phyloP scores from a whole-genome alignment of 2,113 vertebrate genomes.

The Mirounga angustirostris region DNA sequence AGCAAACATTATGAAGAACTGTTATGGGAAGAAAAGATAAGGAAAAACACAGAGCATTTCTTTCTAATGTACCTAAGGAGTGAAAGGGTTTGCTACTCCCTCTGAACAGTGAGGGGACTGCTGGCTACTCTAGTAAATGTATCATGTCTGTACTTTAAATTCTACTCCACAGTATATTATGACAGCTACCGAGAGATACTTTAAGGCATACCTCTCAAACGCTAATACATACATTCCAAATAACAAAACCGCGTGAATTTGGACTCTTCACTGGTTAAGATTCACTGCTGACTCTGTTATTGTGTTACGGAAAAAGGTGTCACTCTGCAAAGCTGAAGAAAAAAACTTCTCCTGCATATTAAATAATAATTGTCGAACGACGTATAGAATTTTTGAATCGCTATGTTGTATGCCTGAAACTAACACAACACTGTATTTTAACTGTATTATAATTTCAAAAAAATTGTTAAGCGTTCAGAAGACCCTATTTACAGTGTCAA shows the following conservation, averaged over 20 bases:
- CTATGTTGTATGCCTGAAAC: background rate
- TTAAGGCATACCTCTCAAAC: background rate
- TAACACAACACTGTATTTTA: background rate
- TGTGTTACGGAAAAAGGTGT: background rate
- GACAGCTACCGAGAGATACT: background rate
- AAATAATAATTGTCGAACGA: background rate
- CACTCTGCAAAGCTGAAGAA: background rate
- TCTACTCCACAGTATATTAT: background rate
- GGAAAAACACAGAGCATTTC: background rate
- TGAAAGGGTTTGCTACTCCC: background rate
- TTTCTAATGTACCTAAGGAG: background rate
- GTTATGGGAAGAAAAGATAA: background rate
- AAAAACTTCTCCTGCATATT: background rate
- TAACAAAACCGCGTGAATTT: background rate
- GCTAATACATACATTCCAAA: background rate
- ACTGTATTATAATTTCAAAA: background rate
- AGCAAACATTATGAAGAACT: slow-evolving; percentile 28
- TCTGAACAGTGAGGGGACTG: background rate
- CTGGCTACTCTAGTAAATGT: background rate
- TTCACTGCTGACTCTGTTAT: background rate
- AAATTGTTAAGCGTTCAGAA: background rate
- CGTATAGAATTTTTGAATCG: background rate
- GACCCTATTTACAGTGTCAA: background rate
- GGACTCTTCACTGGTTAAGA: background rate
- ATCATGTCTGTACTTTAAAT: background rate